A percentile compares a stretch with the other conserved stretches of the same genome.
phyloP scores from a whole-genome alignment of 2,797 vertebrate genomes.

The Bradypodion pumilum region DNA sequence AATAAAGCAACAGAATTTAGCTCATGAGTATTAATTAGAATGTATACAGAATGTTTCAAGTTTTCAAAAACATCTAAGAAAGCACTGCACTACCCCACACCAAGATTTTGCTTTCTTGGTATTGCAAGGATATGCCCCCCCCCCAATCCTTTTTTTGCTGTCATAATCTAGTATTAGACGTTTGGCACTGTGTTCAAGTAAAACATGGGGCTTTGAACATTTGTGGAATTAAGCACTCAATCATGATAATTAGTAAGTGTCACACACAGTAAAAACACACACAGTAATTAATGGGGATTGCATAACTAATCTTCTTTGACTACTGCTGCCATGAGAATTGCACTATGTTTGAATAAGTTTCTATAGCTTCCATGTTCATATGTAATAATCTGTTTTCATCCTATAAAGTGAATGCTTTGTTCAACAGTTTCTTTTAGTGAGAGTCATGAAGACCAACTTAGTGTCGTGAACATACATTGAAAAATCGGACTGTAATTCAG shows the following conservation, averaged over 20 bases:
- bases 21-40: not conserved
- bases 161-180: constrained; percentile 23
- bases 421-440: constrained; percentile 6
- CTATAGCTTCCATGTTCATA: constrained; percentile 31
- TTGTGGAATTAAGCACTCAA: constrained; percentile 28
- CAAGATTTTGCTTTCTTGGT: no score
- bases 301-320: constrained; percentile 25
- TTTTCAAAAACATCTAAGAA: not conserved
- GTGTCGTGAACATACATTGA: constrained; percentile 17
- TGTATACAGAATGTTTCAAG: not conserved
- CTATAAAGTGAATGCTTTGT: not conserved
- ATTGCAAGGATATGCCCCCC: not conserved
- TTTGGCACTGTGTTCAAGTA: constrained; percentile 37
- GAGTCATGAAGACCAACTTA: not conserved
- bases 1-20: no score
- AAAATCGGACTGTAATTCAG: constrained; percentile 30
- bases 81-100: not conserved
- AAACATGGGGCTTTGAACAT: constrained; percentile 27
- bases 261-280: constrained; percentile 20
- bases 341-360: constrained; percentile 27
- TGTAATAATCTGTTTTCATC: constrained; percentile 28
- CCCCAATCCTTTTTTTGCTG: constrained; percentile 6
- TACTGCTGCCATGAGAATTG: constrained; percentile 5
- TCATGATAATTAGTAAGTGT: constrained; percentile 48
- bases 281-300: constrained; percentile 35